Conservation (phyloP, 2,113 vertebrate species). For the rat (Rattus norvegicus) region GRCr8 NC_086025.1:53497501-53498000, state of each 20-base stretch:
- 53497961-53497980: too few relatives aligned
- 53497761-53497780: not conserved
- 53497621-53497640: not conserved
- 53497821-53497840: not conserved
- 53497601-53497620: not conserved
- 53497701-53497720: not conserved
- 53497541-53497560: not conserved
- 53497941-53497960: too few relatives aligned
- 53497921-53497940: too few relatives aligned
- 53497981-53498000: slow-evolving; percentile 1
- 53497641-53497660: not conserved
- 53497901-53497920: not conserved
- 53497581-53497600: not conserved
- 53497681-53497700: not conserved
- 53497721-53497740: not conserved
- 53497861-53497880: not conserved
- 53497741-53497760: slow-evolving; percentile 11
- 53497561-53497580: not conserved
- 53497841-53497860: not conserved
- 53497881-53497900: not conserved
- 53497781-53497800: not conserved
- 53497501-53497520: not conserved
- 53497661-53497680: not conserved
- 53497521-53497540: slow-evolving; percentile 2
- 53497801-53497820: slow-evolving; percentile 13